A percentile compares a stretch with the other conserved stretches of the same genome.
Evolutionary conservation across 2,113 vertebrate genomes (phyloP).

Genomic region (Ptychochromis oligacanthus): DNA sequence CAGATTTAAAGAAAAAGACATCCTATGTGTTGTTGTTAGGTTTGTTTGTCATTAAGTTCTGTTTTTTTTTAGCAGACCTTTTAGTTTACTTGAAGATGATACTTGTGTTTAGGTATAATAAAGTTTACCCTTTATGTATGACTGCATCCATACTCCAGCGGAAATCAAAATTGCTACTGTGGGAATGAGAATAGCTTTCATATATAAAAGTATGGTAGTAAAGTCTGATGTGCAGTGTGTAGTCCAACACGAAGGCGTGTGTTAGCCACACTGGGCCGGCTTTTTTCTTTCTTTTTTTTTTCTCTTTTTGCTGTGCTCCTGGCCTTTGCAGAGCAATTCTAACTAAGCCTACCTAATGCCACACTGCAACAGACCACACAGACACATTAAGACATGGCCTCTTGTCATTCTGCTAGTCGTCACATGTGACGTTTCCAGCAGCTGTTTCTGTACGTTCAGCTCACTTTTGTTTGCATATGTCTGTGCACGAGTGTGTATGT

Average conservation of each 20-base stretch:
- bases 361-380: neutral
- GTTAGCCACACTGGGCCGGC: constrained; percentile 19
- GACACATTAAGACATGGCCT: constrained; percentile 12
- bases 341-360: constrained; percentile 19
- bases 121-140: neutral
- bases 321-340: constrained; percentile 29
- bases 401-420: constrained; percentile 86
- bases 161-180: constrained; percentile 11
- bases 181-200: neutral
- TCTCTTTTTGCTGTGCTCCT: neutral
- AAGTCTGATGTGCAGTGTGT: constrained; percentile 22
- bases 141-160: neutral
- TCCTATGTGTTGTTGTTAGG: neutral
- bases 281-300: neutral
- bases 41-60: neutral
- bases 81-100: neutral
- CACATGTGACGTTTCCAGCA: constrained; percentile 86
- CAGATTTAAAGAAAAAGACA: no score
- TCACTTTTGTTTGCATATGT: constrained; percentile 74
- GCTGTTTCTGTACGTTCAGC: constrained; percentile 83
- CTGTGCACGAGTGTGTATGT: constrained; percentile 27
- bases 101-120: neutral
- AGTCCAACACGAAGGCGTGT: constrained; percentile 16
- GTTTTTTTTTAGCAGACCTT: no score
- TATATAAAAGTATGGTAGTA: neutral